A percentile compares a stretch with the other conserved stretches of the same genome.
These are phyloP conservation scores for Pipistrellus pipistrellus DNA, from an alignment of 2,797 vertebrate genomes.

Conservation along the genomic window DNA sequence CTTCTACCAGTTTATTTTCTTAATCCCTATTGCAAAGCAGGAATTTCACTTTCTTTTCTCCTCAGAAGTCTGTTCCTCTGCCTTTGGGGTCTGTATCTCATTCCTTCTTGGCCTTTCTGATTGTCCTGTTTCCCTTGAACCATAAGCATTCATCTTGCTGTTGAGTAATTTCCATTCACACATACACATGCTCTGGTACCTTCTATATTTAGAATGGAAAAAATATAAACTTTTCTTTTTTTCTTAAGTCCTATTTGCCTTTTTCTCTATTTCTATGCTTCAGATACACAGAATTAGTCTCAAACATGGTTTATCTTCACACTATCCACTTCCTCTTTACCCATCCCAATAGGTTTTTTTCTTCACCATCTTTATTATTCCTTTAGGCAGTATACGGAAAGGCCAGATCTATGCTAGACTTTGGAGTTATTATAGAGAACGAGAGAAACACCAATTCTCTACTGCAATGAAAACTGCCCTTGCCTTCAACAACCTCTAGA, in stretches of 20 bases:
- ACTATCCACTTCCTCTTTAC: background rate
- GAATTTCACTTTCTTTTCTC: background rate
- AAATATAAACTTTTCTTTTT: background rate
- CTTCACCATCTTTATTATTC: background rate
- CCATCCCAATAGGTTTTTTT: background rate
- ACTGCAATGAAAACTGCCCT: background rate
- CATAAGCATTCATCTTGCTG: background rate
- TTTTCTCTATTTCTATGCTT: background rate
- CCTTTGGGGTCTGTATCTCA: background rate
- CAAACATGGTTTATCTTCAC: background rate
- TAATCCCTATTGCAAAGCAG: background rate
- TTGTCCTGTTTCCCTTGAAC: background rate
- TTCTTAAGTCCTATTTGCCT: background rate
- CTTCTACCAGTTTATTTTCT: background rate
- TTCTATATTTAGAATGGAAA: slow-evolving; percentile 6
- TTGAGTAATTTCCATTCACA: background rate
- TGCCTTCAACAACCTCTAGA: background rate
- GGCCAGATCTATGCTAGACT: background rate
- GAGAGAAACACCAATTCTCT: background rate
- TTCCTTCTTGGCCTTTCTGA: background rate
- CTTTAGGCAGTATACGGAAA: background rate
- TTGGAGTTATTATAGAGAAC: background rate
- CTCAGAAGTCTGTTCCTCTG: background rate
- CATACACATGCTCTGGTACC: background rate
- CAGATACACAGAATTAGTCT: background rate